Base-by-base conservation (phyloP, 2,888 invertebrate species). In the Aromia moschata region DNA sequence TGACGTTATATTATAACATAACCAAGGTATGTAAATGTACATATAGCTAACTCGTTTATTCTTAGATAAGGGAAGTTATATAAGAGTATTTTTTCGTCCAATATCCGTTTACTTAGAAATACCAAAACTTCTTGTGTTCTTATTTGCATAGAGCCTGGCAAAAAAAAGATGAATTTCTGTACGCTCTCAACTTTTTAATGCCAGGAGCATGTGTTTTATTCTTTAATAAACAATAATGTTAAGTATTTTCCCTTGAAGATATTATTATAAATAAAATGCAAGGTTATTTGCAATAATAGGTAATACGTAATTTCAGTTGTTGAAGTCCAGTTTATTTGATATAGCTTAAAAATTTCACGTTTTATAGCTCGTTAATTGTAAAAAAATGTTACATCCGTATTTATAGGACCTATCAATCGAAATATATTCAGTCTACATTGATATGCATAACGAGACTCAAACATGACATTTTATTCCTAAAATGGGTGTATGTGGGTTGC, bases 261-360 rank as follows among this genome's bases (percentile, higher is more conserved):
- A 49, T 38, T 38, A n/a, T 38, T 16, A 49, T 49, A 49, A 49
- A 49, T 49, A 38, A 49, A 49, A 49, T 49, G 49, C 38, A 49
- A 49, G 49, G 49, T 49, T 49, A 49, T 9, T n/a, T 49, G 38
- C 38, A 49, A 33, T 49, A 49, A 49, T 49, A 49, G 25, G 38
- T 15, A 38, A 49, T 49, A 49, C 47, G 47, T 47, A 47, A 47
- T 47, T 14, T 47, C 37, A 47, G 18, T 17, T 12, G 25, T n/a
- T n/a, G 7, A 7, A 25, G 4, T 25, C 25, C 4, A 25, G 7
- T 25, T 25, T 5, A 3, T 25, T 25, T 25, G 25, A 7, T 25
- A 7, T 7, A 3, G 25, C 25, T 25, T 25, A 25, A 25, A 7
- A 25, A 25, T 25, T 25, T 5, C 25, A 3, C 25, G 4, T 7